These are phyloP conservation scores for Scolanthus callimorphus DNA, from an alignment of 92 coral and sea anemone species.

Conservation along the genomic window DNA sequence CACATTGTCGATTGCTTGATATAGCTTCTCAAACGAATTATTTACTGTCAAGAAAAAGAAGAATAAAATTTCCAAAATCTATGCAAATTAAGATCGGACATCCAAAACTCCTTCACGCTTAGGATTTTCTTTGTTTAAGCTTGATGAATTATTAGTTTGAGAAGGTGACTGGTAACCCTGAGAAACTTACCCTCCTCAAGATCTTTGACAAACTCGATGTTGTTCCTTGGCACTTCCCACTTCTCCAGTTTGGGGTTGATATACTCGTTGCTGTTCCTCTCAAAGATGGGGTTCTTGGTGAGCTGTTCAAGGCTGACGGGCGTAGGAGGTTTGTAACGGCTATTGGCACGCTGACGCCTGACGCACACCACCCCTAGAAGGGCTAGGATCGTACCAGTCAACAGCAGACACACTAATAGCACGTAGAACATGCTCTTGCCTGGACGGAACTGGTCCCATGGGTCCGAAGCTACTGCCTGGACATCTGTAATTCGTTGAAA, in stretches of 20 bases:
- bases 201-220: slow-evolving; percentile 75
- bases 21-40: too few species aligned
- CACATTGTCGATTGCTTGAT: too few species aligned
- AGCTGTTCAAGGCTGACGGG: slow-evolving; percentile 53
- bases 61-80: too few species aligned
- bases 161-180: too few species aligned
- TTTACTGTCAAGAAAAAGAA: too few species aligned
- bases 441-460: slow-evolving; percentile 28
- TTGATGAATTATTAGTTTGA: too few species aligned
- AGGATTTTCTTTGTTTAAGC: too few species aligned
- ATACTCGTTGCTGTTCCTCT: slow-evolving; percentile 39
- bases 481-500: too few species aligned
- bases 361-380: slow-evolving; percentile 13
- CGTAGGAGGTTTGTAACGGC: slow-evolving; percentile 25
- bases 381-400: not conserved
- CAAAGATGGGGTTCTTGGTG: slow-evolving; percentile 70
- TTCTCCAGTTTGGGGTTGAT: slow-evolving; percentile 48
- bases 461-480: slow-evolving; percentile 12
- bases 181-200: slow-evolving; percentile 92
- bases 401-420: slow-evolving; percentile 11
- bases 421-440: slow-evolving; percentile 32
- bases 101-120: too few species aligned
- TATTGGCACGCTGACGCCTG: slow-evolving; percentile 14
- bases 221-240: slow-evolving; percentile 76
- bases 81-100: too few species aligned